A percentile compares a stretch with the other conserved stretches of the same genome.
Evolutionary conservation across 1,140 invertebrate species (phyloP).

Genomic region (Atta cephalotes): DNA sequence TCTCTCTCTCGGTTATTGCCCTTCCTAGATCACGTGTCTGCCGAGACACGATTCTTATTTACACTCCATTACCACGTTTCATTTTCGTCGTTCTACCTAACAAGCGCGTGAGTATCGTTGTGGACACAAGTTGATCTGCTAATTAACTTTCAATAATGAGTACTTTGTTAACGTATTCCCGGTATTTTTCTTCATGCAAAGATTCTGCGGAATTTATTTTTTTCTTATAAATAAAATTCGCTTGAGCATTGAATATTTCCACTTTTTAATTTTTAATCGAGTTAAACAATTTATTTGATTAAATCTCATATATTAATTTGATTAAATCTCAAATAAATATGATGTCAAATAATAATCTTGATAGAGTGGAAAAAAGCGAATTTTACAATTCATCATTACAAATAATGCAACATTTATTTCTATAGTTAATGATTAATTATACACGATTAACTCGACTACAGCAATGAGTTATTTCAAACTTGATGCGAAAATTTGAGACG

Average conservation of each 20-base stretch:
- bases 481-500: no score
- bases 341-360: background rate
- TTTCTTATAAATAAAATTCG: background rate
- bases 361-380: background rate
- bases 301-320: background rate
- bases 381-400: background rate
- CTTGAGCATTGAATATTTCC: background rate
- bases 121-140: conserved; percentile 56
- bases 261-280: conserved; percentile 13
- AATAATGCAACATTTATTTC: background rate
- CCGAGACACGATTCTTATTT: conserved; percentile 66
- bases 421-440: background rate
- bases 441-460: background rate
- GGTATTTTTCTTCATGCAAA: background rate
- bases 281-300: background rate
- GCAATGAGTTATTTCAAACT: no score
- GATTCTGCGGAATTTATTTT: background rate
- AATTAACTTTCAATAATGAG: conserved; percentile 75
- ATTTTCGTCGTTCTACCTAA: conserved; percentile 70
- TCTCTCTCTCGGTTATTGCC: conserved; percentile 77
- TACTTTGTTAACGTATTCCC: conserved; percentile 67
- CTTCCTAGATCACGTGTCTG: conserved; percentile 75
- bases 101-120: conserved; percentile 35
- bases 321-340: background rate
- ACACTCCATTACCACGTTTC: conserved; percentile 71